Evolutionary conservation across 1,140 invertebrate species (phyloP), one percentile per base, ranked within the genome.

Genomic region (Euura lappo): DNA sequence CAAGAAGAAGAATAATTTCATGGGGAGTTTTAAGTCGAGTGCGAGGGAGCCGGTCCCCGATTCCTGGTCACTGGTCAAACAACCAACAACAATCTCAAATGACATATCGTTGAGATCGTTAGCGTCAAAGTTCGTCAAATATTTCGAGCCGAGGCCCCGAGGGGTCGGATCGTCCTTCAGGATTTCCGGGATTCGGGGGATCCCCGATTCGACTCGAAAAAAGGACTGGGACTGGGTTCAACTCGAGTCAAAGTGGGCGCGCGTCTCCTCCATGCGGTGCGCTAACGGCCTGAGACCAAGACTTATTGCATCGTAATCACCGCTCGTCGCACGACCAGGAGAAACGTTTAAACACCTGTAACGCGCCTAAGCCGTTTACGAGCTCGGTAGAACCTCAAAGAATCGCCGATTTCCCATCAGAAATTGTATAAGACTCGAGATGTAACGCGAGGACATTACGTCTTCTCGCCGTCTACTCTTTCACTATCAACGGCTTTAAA

Each of bases 111-210:
- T 60, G 51, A 60, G 51, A 60, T 60, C 51, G 51, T 60, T 60
- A 60, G 51, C 51, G 51, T 44, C 44, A 44, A 6, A 44, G 13
- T 68, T 68, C 66, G 28, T 68, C 66, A 68, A 68, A 68, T 68
- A 42, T 68, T 28, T 68, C 28, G 13, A 28, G 11, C 42, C 13
- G 28, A 28, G 28, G 28, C 28, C 28, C 28, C 28, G 28, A 28
- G 28, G 28, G 28, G 1, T 28, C 28, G 28, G 60, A 10, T 64
- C 60, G 66, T 68, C 66, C 13, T 42, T 68, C 3, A n/a, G 28
- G 66, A 68, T 68, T 68, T 68, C 44, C 66, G 66, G 13, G 8
- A n/a, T 68, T 28, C 66, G 66, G 13, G 66, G 13, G 8, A n/a
- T 68, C 44, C 66, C 3, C 7, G 66, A 60, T 60, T 60, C 51